These are phyloP conservation scores for Amblyornis subalaris DNA, from an alignment of 2,113 vertebrate species.

Conservation along the genomic window DNA sequence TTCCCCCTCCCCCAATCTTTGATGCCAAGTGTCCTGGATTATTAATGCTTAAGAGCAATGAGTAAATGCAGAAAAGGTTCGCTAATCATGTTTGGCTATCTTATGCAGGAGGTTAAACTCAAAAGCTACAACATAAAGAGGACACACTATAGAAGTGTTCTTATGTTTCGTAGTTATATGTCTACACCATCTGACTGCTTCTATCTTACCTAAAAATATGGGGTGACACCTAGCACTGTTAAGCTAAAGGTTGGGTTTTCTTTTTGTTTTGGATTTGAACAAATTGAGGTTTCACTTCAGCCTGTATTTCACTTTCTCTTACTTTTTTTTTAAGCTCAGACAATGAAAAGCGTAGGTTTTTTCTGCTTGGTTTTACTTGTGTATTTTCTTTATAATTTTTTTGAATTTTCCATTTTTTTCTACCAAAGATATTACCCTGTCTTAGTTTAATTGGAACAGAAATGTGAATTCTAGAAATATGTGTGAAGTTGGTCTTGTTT, in stretches of 20 bases:
- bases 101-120: not conserved
- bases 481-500: not conserved
- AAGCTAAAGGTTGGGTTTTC: not conserved
- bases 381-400: not conserved
- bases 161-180: not conserved
- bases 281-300: not conserved
- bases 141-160: not conserved
- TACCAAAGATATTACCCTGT: not conserved
- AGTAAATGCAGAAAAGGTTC: not conserved
- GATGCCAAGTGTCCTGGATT: not conserved
- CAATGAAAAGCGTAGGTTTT: not conserved
- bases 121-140: not conserved
- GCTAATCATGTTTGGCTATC: not conserved
- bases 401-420: not conserved
- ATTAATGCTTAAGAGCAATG: not conserved
- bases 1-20: accelerated
- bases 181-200: not conserved
- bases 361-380: not conserved
- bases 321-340: not conserved
- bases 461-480: not conserved
- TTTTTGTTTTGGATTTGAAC: not conserved
- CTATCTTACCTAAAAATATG: not conserved
- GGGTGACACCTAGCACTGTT: not conserved
- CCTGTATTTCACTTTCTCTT: not conserved
- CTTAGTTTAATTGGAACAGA: not conserved